A percentile compares a stretch with the other conserved stretches of the same genome.
Conservation (phyloP, 2,113 vertebrate species). For the Pandion haliaetus region DNA sequence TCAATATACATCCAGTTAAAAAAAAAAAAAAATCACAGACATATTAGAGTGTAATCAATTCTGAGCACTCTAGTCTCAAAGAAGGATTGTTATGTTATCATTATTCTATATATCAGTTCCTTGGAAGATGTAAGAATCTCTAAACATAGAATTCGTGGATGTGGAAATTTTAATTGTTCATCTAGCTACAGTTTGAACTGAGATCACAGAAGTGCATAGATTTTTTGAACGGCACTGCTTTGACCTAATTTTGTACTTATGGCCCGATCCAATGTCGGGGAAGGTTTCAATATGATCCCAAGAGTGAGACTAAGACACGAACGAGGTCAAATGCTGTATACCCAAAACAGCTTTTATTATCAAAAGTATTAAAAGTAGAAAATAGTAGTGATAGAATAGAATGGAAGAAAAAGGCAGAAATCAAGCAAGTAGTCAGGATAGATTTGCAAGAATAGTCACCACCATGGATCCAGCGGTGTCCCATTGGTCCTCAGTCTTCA, state of each 20-base stretch:
- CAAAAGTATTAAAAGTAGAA: too few relatives aligned
- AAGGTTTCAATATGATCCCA: too few relatives aligned
- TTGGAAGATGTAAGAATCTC: not conserved
- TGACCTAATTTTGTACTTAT: not conserved
- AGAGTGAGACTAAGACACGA: too few relatives aligned
- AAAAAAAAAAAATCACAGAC: not conserved
- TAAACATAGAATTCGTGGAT: not conserved
- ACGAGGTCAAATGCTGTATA: too few relatives aligned
- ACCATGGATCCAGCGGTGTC: too few relatives aligned
- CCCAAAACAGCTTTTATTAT: too few relatives aligned
- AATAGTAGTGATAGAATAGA: too few relatives aligned
- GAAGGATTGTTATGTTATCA: accelerated
- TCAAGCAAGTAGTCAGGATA: too few relatives aligned
- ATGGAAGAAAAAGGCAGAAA: too few relatives aligned
- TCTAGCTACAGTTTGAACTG: not conserved
- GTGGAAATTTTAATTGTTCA: not conserved
- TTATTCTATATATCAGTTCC: not conserved
- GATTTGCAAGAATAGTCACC: too few relatives aligned
- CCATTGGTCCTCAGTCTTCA: too few relatives aligned
- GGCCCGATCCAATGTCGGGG: too few relatives aligned
- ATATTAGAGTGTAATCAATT: not conserved
- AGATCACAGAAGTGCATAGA: not conserved
- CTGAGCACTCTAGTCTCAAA: not conserved
- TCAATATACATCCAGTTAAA: not conserved
- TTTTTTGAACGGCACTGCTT: not conserved